Conservation (phyloP, 2,888 invertebrate species). For the Plebejus melissa region DNA sequence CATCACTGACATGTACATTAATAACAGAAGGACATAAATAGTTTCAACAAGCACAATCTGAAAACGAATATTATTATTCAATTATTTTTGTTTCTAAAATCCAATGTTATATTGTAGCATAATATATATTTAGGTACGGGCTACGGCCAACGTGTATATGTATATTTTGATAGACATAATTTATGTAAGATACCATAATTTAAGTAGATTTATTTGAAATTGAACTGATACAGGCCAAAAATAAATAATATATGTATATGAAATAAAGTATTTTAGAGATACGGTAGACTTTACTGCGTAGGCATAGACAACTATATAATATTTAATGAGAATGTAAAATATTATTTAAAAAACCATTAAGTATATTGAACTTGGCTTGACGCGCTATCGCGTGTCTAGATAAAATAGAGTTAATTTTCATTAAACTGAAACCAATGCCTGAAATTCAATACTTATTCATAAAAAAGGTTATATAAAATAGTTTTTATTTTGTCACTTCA, state of each 20-base stretch:
- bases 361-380: too few relatives aligned
- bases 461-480: background rate
- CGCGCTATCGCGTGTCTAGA: too few relatives aligned
- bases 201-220: constrained; percentile 31
- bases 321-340: constrained; percentile 28
- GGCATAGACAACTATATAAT: background rate
- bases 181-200: background rate
- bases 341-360: background rate
- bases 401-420: constrained; percentile 20
- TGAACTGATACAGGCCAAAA: constrained; percentile 49
- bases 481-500: background rate
- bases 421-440: constrained; percentile 18
- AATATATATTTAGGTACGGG: background rate
- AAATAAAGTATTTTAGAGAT: constrained; percentile 27
- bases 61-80: too few relatives aligned
- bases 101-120: background rate
- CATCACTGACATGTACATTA: too few relatives aligned
- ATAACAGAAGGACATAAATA: too few relatives aligned
- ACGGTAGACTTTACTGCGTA: constrained; percentile 2
- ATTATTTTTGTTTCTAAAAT: too few relatives aligned
- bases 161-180: constrained; percentile 9
- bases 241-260: constrained; percentile 33
- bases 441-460: background rate
- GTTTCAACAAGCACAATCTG: background rate
- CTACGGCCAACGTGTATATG: background rate